Evolutionary conservation across 2,113 vertebrate species (phyloP).

Genomic region (Phasianus colchicus): DNA sequence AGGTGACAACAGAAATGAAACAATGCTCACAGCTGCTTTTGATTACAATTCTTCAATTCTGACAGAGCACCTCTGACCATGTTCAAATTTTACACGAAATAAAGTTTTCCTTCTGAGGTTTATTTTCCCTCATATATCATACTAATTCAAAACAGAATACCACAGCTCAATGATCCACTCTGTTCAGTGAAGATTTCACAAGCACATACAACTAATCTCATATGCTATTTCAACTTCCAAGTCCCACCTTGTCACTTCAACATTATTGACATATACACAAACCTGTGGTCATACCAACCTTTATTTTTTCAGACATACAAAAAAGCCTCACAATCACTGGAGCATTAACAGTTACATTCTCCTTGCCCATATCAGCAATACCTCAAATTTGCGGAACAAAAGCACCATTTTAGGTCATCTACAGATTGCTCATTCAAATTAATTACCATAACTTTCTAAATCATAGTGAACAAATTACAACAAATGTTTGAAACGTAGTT

Average conservation of each 20-base stretch:
- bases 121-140: not conserved
- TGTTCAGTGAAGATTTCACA: not conserved
- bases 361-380: not conserved
- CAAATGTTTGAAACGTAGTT: not conserved
- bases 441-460: not conserved
- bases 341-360: not conserved
- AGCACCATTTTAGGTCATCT: not conserved
- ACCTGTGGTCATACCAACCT: not conserved
- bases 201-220: not conserved
- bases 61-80: not conserved
- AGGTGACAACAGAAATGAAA: not conserved
- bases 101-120: not conserved
- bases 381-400: not conserved
- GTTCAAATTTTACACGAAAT: not conserved
- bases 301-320: not conserved
- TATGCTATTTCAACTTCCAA: not conserved
- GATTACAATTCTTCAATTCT: not conserved
- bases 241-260: not conserved
- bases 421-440: not conserved
- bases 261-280: not conserved
- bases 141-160: not conserved
- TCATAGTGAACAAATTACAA: not conserved
- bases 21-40: not conserved
- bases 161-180: not conserved
- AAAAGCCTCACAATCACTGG: not conserved